Base-by-base conservation (phyloP, 1,140 invertebrate species). In the Aphelinus atriplicis region DNA sequence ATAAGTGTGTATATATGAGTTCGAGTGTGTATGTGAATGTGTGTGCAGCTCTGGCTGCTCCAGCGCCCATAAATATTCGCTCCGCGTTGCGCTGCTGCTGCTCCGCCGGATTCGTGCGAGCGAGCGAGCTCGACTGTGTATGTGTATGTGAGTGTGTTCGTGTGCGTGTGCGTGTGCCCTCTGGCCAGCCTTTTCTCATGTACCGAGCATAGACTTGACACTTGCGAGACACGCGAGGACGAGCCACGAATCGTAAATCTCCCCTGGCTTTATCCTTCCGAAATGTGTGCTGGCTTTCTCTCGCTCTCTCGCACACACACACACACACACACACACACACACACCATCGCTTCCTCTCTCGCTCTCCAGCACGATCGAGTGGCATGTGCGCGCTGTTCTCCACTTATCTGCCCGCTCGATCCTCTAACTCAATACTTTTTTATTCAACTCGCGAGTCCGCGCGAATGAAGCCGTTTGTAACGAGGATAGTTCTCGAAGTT, bases 171-270 rank as follows among this genome's bases (percentile, higher is more conserved):
- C 57, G 56, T 58, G 43, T 55, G 70, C 53, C 53, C 61, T 70
- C 67, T 63, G 65, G 66, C 58, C 67, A 63, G 73, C 56, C 68
- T 75, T 71, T 66, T 71, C 73, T 81, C 80, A 78, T 80, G 73
- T 75, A 71, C 71, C 26, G 26, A 46, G 78, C 78, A 80, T 78
- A 65, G 79, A 64, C 57, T 70, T 80, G 79, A 80, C 80, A 81
- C 78, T 81, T 78, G 79, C 77, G 64, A 71, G 77, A 75, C 73
- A 78, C 75, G 77, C 74, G 76, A 73, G 76, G 80, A 83, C 81
- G 80, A 77, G 81, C 73, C 72, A 75, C 74, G 81, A 82, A 84
- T 84, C 81, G 78, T 82, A 84, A 85, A 84, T 81, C 80, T 78
- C 67, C 26, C 76, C 62, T 50, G 65, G 62, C 73, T 77, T 76